Evolutionary conservation across 1,140 invertebrate species (phyloP), one percentile per base, ranked within the genome.

Genomic region (Dendrolimus kikuchii): DNA sequence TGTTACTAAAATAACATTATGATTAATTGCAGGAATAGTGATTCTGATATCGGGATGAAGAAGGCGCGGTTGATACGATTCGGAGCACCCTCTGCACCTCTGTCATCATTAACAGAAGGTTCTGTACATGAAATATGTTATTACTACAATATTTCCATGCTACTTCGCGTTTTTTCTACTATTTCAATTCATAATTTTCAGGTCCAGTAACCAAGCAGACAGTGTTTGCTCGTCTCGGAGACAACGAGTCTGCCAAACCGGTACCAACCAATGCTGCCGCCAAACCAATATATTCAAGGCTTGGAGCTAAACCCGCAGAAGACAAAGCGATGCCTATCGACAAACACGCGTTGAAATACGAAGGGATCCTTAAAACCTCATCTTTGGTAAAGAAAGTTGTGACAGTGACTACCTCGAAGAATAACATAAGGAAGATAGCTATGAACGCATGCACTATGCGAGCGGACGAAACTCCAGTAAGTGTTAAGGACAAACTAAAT

Each of bases 291-390:
- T 88, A 74, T 55, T 59, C 76, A 2, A 59, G 86, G 37, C 65
- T 88, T 3, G 86, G 86, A 0, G 62, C 64, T 7, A 88, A 88
- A 57, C 42, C 58, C 5, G 68, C 71, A 7, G 55, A 56, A 8
- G 59, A 65, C 7, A 59, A 48, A 38, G 38, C 48, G 0, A 68
- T 77, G 5, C 75, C 78, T 0, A 68, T 80, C 4, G 71, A 66
- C 5, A 84, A 82, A 53, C 82, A 84, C 38, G 81, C 84, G 6
- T 62, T 86, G 0, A 85, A 87, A 66, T 87, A 86, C 45, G 79
- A 86, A 66, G 82, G 81, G n/a, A 82, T 87, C 44, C 57, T 87
- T 5, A 87, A 88, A 71, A 60, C 52, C 6, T 52, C 63, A 8
- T 53, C 70, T 2, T 38, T 62, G 9, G 58, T 66, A 7, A 85